Evolutionary conservation across 1,140 invertebrate genomes (phyloP).

Genomic region (Temnothorax longispinosus): DNA sequence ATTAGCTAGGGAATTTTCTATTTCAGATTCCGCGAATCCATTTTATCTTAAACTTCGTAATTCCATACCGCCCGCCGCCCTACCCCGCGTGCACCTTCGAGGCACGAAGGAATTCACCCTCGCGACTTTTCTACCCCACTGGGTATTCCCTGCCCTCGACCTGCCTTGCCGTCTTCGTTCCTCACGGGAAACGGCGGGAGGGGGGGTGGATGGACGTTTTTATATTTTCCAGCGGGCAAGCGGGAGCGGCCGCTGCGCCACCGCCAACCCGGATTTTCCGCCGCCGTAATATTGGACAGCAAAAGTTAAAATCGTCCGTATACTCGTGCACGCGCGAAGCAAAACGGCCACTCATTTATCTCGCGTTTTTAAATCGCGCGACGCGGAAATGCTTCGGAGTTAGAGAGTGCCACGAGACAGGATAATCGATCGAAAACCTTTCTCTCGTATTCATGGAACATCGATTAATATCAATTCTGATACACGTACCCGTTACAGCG

Average conservation of each 20-base stretch:
- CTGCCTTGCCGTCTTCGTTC: slow-evolving; percentile 48
- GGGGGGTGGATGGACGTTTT: slow-evolving; percentile 43
- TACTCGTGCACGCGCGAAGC: slow-evolving; percentile 48
- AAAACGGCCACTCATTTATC: slow-evolving; percentile 53
- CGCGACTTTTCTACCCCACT: slow-evolving; percentile 68
- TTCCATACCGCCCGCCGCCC: slow-evolving; percentile 65
- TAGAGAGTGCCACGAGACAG: not conserved
- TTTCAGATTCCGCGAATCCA: slow-evolving; percentile 78
- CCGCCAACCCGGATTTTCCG: slow-evolving; percentile 54
- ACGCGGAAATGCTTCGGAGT: slow-evolving; percentile 15
- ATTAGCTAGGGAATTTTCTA: slow-evolving; percentile 79
- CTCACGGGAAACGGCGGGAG: not conserved
- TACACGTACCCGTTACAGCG: not conserved
- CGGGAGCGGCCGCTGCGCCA: not conserved
- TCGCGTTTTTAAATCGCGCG: slow-evolving; percentile 46
- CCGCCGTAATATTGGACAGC: slow-evolving; percentile 52
- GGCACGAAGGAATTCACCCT: slow-evolving; percentile 69
- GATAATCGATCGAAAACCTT: slow-evolving; percentile 18
- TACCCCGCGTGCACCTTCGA: slow-evolving; percentile 14
- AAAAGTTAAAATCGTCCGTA: slow-evolving; percentile 55
- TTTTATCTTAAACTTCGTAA: slow-evolving; percentile 79
- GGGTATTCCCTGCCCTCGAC: slow-evolving; percentile 52
- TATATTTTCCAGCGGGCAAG: slow-evolving; percentile 32
- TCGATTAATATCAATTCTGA: slow-evolving; percentile 50
- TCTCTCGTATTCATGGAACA: not conserved